A percentile compares a stretch with the other conserved stretches of the same genome.
These are phyloP conservation scores for Micropterix aruncella DNA, from an alignment of 2,888 invertebrate species.

Conservation along the genomic window DNA sequence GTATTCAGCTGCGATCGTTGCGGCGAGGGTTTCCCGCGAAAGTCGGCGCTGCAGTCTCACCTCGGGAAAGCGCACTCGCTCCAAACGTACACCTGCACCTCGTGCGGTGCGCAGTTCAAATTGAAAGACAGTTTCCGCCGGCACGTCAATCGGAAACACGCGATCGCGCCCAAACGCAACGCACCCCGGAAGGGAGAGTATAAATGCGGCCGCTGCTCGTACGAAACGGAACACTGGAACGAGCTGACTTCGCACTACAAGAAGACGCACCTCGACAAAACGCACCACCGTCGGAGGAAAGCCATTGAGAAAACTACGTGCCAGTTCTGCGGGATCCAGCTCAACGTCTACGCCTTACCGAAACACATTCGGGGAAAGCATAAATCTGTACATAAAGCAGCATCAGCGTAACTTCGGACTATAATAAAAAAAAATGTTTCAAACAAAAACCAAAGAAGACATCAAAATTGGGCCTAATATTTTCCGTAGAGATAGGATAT, in stretches of 20 bases:
- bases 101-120: slow-evolving; percentile 27
- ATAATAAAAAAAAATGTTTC: too few species aligned
- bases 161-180: neutral
- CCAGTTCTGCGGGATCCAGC: neutral
- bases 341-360: neutral
- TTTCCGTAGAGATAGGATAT: too few species aligned
- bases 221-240: neutral
- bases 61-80: slow-evolving; percentile 28
- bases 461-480: too few species aligned
- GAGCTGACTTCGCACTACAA: neutral
- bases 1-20: slow-evolving; percentile 25
- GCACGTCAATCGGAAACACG: slow-evolving; percentile 26
- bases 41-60: slow-evolving; percentile 27
- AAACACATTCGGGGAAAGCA: neutral
- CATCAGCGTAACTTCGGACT: too few species aligned
- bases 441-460: too few species aligned
- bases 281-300: neutral
- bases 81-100: slow-evolving; percentile 26
- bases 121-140: slow-evolving; percentile 29
- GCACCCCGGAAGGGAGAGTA: too few species aligned
- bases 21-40: slow-evolving; percentile 28
- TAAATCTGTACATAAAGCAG: too few species aligned
- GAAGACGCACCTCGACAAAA: neutral
- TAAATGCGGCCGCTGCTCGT: neutral
- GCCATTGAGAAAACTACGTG: neutral